phyloP scores from a whole-genome alignment of 1,140 invertebrate genomes.

The Platorchestia sp. region DNA sequence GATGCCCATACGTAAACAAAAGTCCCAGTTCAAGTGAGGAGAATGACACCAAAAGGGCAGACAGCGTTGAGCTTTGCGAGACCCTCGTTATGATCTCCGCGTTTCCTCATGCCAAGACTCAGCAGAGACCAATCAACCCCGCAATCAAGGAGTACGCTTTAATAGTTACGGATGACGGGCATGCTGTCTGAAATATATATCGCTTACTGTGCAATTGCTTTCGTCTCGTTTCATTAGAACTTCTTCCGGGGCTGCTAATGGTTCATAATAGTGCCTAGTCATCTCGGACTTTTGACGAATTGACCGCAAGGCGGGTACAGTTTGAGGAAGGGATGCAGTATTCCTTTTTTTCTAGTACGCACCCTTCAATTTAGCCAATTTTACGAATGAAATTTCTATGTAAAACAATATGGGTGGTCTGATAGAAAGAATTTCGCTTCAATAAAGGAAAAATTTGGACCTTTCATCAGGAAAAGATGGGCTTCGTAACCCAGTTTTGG shows the following conservation, averaged over 20 bases:
- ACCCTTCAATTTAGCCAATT: no score
- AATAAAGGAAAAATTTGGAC: no score
- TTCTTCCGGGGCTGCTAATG: background rate
- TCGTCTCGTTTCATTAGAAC: background rate
- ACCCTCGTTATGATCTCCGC: background rate
- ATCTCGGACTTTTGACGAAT: background rate
- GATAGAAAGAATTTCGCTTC: no score
- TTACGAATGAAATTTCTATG: no score
- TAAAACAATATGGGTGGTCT: no score
- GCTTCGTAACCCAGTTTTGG: no score
- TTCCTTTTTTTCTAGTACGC: no score
- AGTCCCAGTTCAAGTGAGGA: background rate
- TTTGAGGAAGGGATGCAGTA: no score
- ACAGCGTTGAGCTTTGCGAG: background rate
- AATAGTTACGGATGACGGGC: background rate
- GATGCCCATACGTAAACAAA: background rate
- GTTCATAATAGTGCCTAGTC: background rate
- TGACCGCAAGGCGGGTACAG: background rate
- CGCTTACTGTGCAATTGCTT: background rate
- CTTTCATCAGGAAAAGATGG: no score
- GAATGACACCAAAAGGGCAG: background rate
- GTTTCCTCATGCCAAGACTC: background rate
- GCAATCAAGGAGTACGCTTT: background rate
- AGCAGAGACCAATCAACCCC: background rate
- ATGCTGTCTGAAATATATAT: slow-evolving; percentile 1